A percentile compares a stretch with the other conserved stretches of the same genome.
Conservation (phyloP, 2,888 invertebrate species). For the Augiades crinisus region DNA sequence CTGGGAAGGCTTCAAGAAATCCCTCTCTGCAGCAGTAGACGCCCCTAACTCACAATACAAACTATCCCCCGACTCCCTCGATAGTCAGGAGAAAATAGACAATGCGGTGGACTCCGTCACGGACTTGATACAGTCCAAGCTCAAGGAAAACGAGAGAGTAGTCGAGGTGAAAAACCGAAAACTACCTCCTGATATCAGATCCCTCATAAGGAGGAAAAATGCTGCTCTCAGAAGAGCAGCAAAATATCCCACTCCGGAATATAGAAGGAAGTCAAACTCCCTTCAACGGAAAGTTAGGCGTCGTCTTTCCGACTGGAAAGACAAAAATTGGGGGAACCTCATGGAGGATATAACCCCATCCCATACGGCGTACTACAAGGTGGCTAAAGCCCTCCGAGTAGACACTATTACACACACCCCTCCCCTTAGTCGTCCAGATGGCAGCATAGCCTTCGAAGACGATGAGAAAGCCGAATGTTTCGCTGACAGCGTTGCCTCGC, state of each 20-base stretch:
- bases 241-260: no score
- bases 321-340: not conserved
- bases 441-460: conserved; percentile 7
- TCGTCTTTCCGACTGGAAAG: not conserved
- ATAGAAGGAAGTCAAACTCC: not conserved
- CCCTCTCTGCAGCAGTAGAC: not conserved
- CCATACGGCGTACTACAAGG: not conserved
- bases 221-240: conserved; percentile 3
- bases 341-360: not conserved
- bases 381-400: not conserved
- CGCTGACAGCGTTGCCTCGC: conserved; percentile 2
- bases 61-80: not conserved
- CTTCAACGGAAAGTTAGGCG: not conserved
- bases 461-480: conserved; percentile 2
- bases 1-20: conserved; percentile 1
- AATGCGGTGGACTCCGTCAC: not conserved
- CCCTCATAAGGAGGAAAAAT: not conserved
- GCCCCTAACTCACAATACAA: not conserved
- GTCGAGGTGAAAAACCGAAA: conserved; percentile 1
- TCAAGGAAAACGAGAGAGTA: not conserved
- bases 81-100: not conserved
- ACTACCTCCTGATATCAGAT: not conserved
- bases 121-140: not conserved
- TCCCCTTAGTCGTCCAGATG: not conserved
- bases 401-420: not conserved